These are phyloP conservation scores for Centroberyx gerrardi DNA, from an alignment of 2,797 vertebrate genomes.

Conservation along the genomic window DNA sequence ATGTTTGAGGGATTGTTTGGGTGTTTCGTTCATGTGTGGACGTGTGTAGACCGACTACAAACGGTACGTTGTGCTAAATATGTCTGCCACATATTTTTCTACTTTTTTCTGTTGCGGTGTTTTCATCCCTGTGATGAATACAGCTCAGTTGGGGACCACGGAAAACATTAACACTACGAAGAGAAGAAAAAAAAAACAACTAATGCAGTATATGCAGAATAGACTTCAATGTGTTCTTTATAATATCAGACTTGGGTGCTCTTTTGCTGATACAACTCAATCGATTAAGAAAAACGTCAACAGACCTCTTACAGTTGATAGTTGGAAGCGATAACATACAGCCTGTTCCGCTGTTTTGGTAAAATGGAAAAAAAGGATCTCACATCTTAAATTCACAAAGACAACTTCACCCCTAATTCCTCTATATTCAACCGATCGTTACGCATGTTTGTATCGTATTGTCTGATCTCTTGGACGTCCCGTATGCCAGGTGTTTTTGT, in stretches of 20 bases:
- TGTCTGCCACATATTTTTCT: constrained; percentile 75
- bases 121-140: constrained; percentile 70
- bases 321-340: background rate
- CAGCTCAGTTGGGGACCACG: constrained; percentile 68
- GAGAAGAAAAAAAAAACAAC: constrained; percentile 18
- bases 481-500: constrained; percentile 81
- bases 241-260: constrained; percentile 64
- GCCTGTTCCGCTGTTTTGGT: constrained; percentile 40
- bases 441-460: constrained; percentile 84
- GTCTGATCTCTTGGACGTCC: constrained; percentile 82
- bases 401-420: constrained; percentile 46
- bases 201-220: constrained; percentile 70
- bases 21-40: constrained; percentile 13
- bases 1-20: constrained; percentile 18
- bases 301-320: constrained; percentile 15
- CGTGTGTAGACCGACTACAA: constrained; percentile 23
- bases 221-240: constrained; percentile 59
- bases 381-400: constrained; percentile 37
- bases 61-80: constrained; percentile 27
- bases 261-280: constrained; percentile 57
- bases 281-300: constrained; percentile 35
- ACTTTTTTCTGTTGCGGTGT: constrained; percentile 65
- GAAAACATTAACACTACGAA: constrained; percentile 63
- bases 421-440: constrained; percentile 71
- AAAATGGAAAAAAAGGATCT: constrained; percentile 37